Base-by-base conservation (phyloP, 1,140 invertebrate genomes). In the Euwallacea fornicatus region DNA sequence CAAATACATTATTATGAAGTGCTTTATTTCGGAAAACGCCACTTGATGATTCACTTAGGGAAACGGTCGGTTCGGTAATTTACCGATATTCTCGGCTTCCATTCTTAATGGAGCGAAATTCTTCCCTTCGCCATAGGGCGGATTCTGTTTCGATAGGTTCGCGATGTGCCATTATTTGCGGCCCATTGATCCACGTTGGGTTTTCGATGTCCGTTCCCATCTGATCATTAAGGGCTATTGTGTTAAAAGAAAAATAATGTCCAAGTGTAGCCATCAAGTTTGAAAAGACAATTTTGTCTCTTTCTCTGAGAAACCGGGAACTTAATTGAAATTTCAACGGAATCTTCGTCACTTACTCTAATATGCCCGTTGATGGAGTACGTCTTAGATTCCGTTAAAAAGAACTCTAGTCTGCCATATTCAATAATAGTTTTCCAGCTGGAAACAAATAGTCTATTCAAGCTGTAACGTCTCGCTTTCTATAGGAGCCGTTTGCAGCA, bases 1-100 rank as follows among this genome's bases (percentile, higher is more conserved):
- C 10, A 56, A 56, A 56, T 56, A 56, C 54, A 56, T 56, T 56
- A 56, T 56, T 21, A 56, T 56, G 54, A 56, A 56, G 54, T 56
- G 54, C 54, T 56, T 56, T 56, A 56, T 56, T 56, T 56, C 11
- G 54, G 46, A 56, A 7, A 56, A 56, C 11, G 3, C 54, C 54
- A 56, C 54, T 56, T 56, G 54, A 56, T 56, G 54, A 56, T 56
- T 56, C 54, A 56, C 54, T 56, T 56, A 56, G 16, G 16, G 54
- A 6, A 56, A 56, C 54, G 46, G 46, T 50, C 46, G 46, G 46
- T 50, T 50, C 46, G 9, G 46, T 50, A 50, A 50, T 50, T 50
- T 50, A 50, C 46, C 46, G 46, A 50, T 50, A 50, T 50, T 50
- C 46, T 50, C 46, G 46, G 46, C 13, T 50, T 13, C 46, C 9